Evolutionary conservation across 2,797 vertebrate species (phyloP), one percentile per base, ranked within the genome.

Genomic region (Craterocephalus amniculus): DNA sequence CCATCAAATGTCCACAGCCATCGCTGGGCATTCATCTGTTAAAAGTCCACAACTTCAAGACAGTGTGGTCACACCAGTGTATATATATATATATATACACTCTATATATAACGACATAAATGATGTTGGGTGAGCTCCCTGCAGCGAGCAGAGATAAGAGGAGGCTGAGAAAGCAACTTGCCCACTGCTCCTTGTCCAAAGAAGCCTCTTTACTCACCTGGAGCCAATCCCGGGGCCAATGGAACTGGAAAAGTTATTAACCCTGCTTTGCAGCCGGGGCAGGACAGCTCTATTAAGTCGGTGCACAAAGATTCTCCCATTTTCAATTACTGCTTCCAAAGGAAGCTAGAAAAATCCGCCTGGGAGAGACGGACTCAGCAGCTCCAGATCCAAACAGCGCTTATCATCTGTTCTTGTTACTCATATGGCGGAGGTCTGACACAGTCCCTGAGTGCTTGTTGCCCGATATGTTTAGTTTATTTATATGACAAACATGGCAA

Each of bases 191-290:
- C 86, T 86, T 88, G 86, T 92, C 83, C 89, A 52, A 77, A 34
- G 71, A 61, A 76, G 70, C 84, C 80, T 90, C 89, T 92, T 91
- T 90, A 91, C 90, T 90, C 90, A 91, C 88, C 91, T 92, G 84
- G 68, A 93, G 91, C 86, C 92, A 93, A 94, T 94, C 93, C 94
- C 87, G 70, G 74, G 83, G 88, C 89, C 93, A 93, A 94, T 92
- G 88, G 90, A 91, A 93, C 78, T 88, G 90, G 89, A 85, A 91
- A 94, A 93, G 91, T 93, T 93, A 94, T 94, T 95, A 95, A 93
- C 89, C 91, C 70, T 54, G 16, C 84, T 89, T 87, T 90, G 74
- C 83, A 60, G 55, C 56, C n/a, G 58, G 87, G 81, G 76, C 87
- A 86, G 60, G 84, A 83, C 82, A 89, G 90, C 88, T 93, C 92